Conservation (phyloP, 2,113 vertebrate genomes). For the Leiothrix lutea region DNA sequence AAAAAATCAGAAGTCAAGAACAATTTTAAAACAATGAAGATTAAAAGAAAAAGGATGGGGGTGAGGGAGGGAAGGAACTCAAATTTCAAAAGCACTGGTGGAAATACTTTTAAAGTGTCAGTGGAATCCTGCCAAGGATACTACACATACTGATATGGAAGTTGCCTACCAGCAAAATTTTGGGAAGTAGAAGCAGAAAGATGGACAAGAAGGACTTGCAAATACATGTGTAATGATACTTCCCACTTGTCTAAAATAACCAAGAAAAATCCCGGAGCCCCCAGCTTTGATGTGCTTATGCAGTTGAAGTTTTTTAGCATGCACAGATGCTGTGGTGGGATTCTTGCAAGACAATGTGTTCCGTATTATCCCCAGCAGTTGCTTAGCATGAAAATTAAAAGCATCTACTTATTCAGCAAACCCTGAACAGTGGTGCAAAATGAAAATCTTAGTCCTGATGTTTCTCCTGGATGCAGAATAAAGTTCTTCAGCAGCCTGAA, state of each 20-base stretch:
- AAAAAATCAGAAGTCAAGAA: neutral
- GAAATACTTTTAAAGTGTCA: neutral
- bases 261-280: neutral
- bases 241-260: neutral
- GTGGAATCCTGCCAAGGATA: neutral
- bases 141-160: neutral
- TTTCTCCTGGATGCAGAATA: neutral
- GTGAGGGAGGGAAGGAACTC: neutral
- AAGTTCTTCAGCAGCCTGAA: neutral
- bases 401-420: constrained; percentile 14
- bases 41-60: neutral
- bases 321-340: neutral
- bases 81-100: neutral
- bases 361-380: neutral
- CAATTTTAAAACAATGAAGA: neutral
- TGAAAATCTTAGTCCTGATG: neutral
- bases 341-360: neutral
- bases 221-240: neutral
- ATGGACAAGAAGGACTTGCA: neutral
- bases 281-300: neutral
- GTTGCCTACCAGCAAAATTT: neutral
- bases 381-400: constrained; percentile 1
- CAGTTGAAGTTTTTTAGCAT: neutral
- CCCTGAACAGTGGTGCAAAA: neutral
- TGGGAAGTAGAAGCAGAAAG: neutral